A percentile compares a stretch with the other conserved stretches of the same genome.
These are phyloP conservation scores for Microctenopoma steveboyesi DNA, from an alignment of 2,797 vertebrate species.

Conservation along the genomic window DNA sequence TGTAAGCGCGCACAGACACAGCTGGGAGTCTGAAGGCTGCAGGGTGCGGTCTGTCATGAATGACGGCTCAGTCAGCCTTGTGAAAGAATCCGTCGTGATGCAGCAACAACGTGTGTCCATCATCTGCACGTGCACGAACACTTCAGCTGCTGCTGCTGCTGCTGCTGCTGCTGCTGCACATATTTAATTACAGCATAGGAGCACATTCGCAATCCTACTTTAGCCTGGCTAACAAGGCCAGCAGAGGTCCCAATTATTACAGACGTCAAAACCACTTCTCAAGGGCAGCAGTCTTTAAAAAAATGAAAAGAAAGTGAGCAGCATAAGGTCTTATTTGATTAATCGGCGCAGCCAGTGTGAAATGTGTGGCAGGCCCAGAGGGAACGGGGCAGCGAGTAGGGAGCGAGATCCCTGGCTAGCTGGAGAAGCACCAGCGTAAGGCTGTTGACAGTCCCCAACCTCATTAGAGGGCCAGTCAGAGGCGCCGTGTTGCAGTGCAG, in stretches of 20 bases:
- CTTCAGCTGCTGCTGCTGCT: conserved; percentile 10
- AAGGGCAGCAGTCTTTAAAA: conserved; percentile 45
- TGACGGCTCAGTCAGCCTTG: conserved; percentile 18
- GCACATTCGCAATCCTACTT: conserved; percentile 57
- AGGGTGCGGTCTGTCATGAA: conserved; percentile 11
- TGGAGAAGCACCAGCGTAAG: conserved; percentile 51
- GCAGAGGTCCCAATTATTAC: conserved; percentile 71
- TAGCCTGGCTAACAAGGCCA: conserved; percentile 67
- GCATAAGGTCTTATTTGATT: conserved; percentile 79
- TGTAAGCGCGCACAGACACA: background rate
- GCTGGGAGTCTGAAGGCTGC: background rate
- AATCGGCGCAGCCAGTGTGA: conserved; percentile 79
- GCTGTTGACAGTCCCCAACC: conserved; percentile 84
- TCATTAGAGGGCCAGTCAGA: conserved; percentile 83
- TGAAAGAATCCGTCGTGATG: conserved; percentile 20
- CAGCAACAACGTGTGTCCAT: conserved; percentile 33
- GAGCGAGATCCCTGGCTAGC: conserved; percentile 53
- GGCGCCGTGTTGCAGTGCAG: conserved; percentile 73
- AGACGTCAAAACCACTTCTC: conserved; percentile 63
- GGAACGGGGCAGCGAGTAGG: conserved; percentile 59
- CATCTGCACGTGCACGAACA: conserved; percentile 30
- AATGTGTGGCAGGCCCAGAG: conserved; percentile 72
- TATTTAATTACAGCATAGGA: conserved; percentile 65
- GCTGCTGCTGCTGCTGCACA: conserved; percentile 31
- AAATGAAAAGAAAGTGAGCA: conserved; percentile 60